Conservation (phyloP, 2,888 invertebrate species). For the Gibbula magus region DNA sequence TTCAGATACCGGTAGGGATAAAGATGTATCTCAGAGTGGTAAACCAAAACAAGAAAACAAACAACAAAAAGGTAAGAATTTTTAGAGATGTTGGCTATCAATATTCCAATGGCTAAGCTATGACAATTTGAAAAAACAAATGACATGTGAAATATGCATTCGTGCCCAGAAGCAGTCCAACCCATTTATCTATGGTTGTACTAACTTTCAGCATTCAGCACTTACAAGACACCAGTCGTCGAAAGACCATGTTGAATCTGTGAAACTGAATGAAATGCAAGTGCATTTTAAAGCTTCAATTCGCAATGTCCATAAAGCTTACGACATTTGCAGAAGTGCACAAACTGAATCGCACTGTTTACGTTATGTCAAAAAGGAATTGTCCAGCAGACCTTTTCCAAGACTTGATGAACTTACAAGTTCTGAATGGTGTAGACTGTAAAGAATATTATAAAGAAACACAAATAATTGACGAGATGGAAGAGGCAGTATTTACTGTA, state of each 20-base stretch:
- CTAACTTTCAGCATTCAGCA: neutral
- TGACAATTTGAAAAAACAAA: no score
- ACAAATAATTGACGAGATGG: neutral
- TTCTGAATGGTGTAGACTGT: neutral
- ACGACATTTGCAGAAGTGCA: neutral
- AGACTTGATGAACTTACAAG: neutral
- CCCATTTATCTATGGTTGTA: no score
- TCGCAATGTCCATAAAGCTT: neutral
- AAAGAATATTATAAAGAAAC: neutral
- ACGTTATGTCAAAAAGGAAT: slow-evolving; percentile 1
- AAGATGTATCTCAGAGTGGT: no score
- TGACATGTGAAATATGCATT: no score
- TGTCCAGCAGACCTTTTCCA: neutral
- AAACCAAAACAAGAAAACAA: no score
- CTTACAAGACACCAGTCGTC: neutral
- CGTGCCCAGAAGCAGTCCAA: no score
- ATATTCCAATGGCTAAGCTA: no score
- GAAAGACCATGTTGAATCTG: neutral
- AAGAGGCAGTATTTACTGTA: neutral
- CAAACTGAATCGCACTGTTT: neutral
- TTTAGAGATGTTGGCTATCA: no score
- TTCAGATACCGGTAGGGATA: no score
- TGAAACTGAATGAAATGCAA: neutral
- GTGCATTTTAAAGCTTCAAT: neutral
- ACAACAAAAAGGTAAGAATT: no score